These are phyloP conservation scores for Sylvia borin DNA, from an alignment of 2,797 vertebrate genomes.

Conservation along the genomic window DNA sequence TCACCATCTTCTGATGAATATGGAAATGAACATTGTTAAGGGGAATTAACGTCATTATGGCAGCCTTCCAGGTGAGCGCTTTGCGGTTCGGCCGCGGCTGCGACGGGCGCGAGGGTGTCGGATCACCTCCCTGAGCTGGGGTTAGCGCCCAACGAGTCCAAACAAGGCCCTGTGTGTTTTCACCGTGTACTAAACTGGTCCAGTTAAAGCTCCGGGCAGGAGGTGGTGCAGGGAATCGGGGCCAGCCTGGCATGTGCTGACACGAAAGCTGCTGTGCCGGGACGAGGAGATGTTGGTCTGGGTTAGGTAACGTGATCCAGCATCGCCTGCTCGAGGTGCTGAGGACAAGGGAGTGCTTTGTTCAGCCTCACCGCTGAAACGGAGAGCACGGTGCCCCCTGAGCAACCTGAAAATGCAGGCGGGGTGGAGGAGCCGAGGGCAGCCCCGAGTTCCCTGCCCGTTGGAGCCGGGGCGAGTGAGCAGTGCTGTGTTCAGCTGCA, in stretches of 20 bases:
- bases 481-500: neutral
- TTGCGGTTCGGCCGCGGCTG: neutral
- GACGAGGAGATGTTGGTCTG: conserved; percentile 7
- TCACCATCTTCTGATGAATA: conserved; percentile 49
- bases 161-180: conserved; percentile 24
- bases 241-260: conserved; percentile 45
- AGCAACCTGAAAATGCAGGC: neutral
- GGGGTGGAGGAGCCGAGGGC: neutral
- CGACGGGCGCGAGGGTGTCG: neutral
- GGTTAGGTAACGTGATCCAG: conserved; percentile 35
- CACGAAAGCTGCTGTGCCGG: conserved; percentile 28
- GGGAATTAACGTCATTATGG: conserved; percentile 9
- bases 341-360: conserved; percentile 53
- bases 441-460: neutral
- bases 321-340: neutral
- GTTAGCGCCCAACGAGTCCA: neutral
- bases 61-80: conserved; percentile 46
- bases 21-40: conserved; percentile 34
- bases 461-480: fast-evolving
- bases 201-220: conserved; percentile 21
- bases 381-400: neutral
- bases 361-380: neutral
- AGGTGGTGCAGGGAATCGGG: conserved; percentile 12
- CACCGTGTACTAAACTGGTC: neutral
- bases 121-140: conserved; percentile 1